Evolutionary conservation across 2,113 vertebrate genomes (phyloP).

Genomic region (Cyprinodon variegatus): DNA sequence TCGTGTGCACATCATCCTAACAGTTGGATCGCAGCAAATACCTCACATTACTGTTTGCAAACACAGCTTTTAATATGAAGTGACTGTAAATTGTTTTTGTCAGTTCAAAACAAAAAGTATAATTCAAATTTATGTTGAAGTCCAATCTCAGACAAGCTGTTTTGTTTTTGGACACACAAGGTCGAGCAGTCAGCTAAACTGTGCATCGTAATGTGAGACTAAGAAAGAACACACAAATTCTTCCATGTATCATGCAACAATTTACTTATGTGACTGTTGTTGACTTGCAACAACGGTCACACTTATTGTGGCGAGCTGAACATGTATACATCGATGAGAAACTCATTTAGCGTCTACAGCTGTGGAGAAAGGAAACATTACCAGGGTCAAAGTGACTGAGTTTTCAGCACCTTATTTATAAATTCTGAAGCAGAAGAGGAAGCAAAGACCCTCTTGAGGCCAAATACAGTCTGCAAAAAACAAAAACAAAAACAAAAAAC

Average conservation of each 20-base stretch:
- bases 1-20: conserved; percentile 21
- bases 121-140: background rate
- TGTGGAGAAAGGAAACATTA: background rate
- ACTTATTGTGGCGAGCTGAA: background rate
- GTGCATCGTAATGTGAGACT: background rate
- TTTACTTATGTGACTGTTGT: background rate
- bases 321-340: background rate
- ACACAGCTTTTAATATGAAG: background rate
- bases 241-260: background rate
- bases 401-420: background rate
- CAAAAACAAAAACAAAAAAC: no score
- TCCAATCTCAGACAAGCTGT: background rate
- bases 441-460: background rate
- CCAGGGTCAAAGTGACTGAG: background rate
- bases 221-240: background rate
- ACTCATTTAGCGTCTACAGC: background rate
- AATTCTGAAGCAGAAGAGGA: background rate
- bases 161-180: background rate
- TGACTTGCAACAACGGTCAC: background rate
- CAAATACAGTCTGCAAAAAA: background rate
- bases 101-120: background rate
- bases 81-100: background rate
- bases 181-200: background rate
- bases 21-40: background rate
- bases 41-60: background rate